Evolutionary conservation across 2,888 invertebrate species (phyloP), one percentile per base, ranked within the genome.

Genomic region (Xylota segnis): DNA sequence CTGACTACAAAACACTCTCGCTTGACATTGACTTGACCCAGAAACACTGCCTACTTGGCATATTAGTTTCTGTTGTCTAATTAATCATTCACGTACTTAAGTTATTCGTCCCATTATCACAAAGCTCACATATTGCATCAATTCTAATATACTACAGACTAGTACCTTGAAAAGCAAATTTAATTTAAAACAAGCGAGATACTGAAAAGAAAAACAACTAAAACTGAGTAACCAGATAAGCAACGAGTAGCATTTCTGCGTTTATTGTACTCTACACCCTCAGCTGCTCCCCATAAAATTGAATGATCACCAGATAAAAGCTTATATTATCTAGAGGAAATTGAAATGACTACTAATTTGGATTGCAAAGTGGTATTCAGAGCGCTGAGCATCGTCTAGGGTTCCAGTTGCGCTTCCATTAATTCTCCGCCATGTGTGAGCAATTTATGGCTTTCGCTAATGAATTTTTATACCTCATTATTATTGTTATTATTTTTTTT

Each of bases 141-240:
- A 9, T 14, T 5, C 52, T n/a, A 10, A 6, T 54, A 27, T 2
- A 29, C 9, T 14, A 2, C n/a, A n/a, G 37, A 34, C 63, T 23
- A 2, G 23, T 23, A 23, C 50, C 65, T 66, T 66, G 65, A 29
- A 29, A 37, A 23, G 18, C 18, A 18, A 47, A 45, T 5, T 16
- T 45, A 45, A 16, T 10, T 40, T n/a, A n/a, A n/a, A n/a, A 40
- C 5, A n/a, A 40, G 3, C 1, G 14, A 40, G 40, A 34, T 43
- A 29, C 4, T 37, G 18, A 37, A 63, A 45, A 45, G 10, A 43
- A 29, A n/a, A 45, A 47, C 7, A 45, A 37, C 18, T 47, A 37
- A 52, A 66, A 65, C 12, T 50, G 65, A 65, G 34, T 47, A 34
- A 23, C 5, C 50, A 52, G 65, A 32, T 29, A 65, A 16, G 23